Base-by-base conservation (phyloP, 2,888 invertebrate species). In the Stenurella melanura region DNA sequence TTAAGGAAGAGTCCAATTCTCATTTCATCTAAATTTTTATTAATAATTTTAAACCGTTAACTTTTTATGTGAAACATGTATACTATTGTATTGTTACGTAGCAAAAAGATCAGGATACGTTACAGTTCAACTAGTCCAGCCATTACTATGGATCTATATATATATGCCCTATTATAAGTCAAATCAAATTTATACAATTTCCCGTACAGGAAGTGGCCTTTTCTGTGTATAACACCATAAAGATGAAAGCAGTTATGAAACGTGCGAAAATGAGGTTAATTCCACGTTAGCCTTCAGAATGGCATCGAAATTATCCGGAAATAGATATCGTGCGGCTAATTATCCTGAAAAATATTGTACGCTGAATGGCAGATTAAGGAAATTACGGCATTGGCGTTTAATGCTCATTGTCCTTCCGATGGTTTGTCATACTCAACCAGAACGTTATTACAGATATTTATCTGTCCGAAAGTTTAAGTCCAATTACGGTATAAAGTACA, bases 311-410 rank as follows among this genome's bases (percentile, higher is more conserved):
- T 66, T 66, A 38, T 66, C 17, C 64, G 64, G 64, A 66, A 66
- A 66, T 38, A 66, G 64, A 66, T 38, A 66, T 66, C 64, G 42
- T 66, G 64, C 64, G 12, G 42, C 38, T 66, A 66, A 66, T 42
- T 38, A 19, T 42, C 19, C 42, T 38, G 42, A 66, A 18, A 58
- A 58, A 58, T 58, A 10, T 58, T 1, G 18, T 10, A 12, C 18
- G 19, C 11, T 19, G 19, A 56, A 18, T 56, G 56, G 18, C 56
- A 56, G 17, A 56, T 56, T 56, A 12, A 58, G 58, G 58, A 58
- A 58, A 58, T 58, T 18, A 11, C 58, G 1, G 15, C 6, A 58
- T 19, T 19, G 18, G 15, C 58, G 19, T 2, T 21, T 58, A 21
- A 21, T 58, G 21, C 11, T 58, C 21, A 19, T 50, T n/a, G 15